phyloP scores from a whole-genome alignment of 2,888 invertebrate genomes.

The Actias luna region DNA sequence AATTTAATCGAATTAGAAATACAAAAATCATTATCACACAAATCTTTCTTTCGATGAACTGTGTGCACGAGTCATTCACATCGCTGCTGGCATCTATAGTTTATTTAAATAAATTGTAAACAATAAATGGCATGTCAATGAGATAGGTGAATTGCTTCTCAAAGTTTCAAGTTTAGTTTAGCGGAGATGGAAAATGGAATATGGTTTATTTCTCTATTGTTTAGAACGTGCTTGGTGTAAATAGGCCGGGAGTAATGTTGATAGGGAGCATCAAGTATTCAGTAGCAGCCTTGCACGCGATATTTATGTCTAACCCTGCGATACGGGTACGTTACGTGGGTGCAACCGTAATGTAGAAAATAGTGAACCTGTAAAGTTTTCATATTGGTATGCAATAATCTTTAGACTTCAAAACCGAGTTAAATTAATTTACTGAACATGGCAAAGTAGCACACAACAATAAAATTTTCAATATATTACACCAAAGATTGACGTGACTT shows the following conservation, averaged over 20 bases:
- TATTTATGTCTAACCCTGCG: constrained; percentile 49
- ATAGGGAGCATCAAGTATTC: constrained; percentile 51
- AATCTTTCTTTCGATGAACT: constrained; percentile 42
- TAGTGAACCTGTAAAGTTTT: constrained; percentile 33
- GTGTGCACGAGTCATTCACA: constrained; percentile 39
- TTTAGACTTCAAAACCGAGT: constrained; percentile 18
- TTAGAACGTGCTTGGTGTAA: constrained; percentile 55
- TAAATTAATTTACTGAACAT: neutral
- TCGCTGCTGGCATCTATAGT: constrained; percentile 19
- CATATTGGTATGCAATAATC: constrained; percentile 38
- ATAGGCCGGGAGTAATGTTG: constrained; percentile 37
- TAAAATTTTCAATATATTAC: neutral
- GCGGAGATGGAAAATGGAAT: constrained; percentile 60
- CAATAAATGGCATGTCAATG: constrained; percentile 36
- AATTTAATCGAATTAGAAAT: constrained; percentile 66
- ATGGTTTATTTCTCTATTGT: constrained; percentile 75
- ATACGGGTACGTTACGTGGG: constrained; percentile 52
- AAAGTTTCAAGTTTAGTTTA: constrained; percentile 46
- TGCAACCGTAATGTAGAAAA: constrained; percentile 34
- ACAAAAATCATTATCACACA: constrained; percentile 50
- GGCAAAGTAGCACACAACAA: neutral
- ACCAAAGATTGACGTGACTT: neutral
- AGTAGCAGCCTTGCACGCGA: constrained; percentile 44
- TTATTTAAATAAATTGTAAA: constrained; percentile 35
- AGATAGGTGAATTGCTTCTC: constrained; percentile 42